Percentiles rank a stretch among this genome's conserved stretches.
Conservation (phyloP, 2,888 invertebrate species). For the Oxyteleia sp. region DNA sequence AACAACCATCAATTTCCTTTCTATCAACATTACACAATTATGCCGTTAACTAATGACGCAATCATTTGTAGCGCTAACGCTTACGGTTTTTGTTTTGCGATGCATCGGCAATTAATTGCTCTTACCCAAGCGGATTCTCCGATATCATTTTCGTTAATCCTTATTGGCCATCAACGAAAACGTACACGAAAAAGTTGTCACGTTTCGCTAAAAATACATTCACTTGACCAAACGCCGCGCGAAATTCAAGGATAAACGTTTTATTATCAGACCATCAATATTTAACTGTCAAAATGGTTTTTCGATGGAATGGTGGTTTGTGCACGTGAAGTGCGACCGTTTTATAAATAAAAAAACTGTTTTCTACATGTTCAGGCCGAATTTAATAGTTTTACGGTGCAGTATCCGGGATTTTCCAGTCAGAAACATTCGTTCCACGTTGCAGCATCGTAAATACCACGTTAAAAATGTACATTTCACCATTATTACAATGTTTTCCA, state of each 20-base stretch:
- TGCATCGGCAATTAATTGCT: slow-evolving; percentile 46
- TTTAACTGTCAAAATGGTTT: slow-evolving; percentile 18
- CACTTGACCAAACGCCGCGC: slow-evolving; percentile 10
- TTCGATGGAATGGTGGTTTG: background rate
- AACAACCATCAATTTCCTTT: slow-evolving; percentile 10
- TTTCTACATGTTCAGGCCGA: background rate
- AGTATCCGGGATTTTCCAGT: background rate
- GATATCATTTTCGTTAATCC: slow-evolving; percentile 58
- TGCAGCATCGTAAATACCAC: too few species aligned
- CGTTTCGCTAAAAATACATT: slow-evolving; percentile 33
- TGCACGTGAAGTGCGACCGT: background rate
- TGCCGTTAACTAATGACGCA: slow-evolving; percentile 45
- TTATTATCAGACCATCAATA: slow-evolving; percentile 25
- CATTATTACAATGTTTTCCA: too few species aligned
- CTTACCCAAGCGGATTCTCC: slow-evolving; percentile 23
- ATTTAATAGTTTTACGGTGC: background rate
- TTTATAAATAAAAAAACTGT: slow-evolving; percentile 11
- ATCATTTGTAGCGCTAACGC: slow-evolving; percentile 32
- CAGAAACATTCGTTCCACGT: too few species aligned
- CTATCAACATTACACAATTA: slow-evolving; percentile 9
- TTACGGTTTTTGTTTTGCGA: slow-evolving; percentile 38
- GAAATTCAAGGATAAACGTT: slow-evolving; percentile 26
- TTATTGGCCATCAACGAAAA: slow-evolving; percentile 42
- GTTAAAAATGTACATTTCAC: too few species aligned
- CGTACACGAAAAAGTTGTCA: slow-evolving; percentile 41